Percentiles rank a stretch among this genome's conserved stretches.
These are phyloP conservation scores for Magallana gigas DNA, from an alignment of 1,140 invertebrate species.

Conservation along the genomic window DNA sequence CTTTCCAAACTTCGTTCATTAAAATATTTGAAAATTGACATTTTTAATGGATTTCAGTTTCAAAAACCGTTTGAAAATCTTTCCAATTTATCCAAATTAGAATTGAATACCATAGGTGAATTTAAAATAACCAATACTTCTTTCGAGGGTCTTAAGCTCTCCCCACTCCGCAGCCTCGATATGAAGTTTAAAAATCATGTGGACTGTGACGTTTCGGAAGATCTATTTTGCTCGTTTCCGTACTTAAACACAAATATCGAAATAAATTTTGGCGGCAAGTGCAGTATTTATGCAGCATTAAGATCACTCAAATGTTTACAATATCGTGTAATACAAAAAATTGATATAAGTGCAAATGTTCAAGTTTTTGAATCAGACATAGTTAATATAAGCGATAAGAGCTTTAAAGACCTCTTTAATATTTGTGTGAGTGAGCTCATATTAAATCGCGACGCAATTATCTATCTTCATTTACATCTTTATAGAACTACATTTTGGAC, in stretches of 20 bases:
- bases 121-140: background rate
- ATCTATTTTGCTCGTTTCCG: background rate
- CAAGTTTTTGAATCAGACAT: background rate
- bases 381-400: background rate
- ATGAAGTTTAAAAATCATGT: background rate
- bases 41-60: background rate
- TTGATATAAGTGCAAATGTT: background rate
- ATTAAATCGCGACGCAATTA: background rate
- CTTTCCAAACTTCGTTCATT: background rate
- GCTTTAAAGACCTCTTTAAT: background rate
- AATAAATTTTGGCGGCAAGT: background rate
- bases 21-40: background rate
- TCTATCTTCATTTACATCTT: background rate
- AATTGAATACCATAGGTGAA: background rate
- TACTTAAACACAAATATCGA: background rate
- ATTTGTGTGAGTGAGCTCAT: background rate
- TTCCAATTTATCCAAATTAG: background rate
- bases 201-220: background rate
- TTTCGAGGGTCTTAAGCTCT: background rate
- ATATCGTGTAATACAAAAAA: background rate
- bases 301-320: background rate
- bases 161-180: background rate
- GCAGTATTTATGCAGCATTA: background rate
- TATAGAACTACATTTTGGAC: background rate
- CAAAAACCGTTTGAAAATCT: background rate